Percentiles rank a stretch among this genome's conserved stretches.
phyloP scores from a whole-genome alignment of 2,888 invertebrate genomes.

The Eulithis testata region DNA sequence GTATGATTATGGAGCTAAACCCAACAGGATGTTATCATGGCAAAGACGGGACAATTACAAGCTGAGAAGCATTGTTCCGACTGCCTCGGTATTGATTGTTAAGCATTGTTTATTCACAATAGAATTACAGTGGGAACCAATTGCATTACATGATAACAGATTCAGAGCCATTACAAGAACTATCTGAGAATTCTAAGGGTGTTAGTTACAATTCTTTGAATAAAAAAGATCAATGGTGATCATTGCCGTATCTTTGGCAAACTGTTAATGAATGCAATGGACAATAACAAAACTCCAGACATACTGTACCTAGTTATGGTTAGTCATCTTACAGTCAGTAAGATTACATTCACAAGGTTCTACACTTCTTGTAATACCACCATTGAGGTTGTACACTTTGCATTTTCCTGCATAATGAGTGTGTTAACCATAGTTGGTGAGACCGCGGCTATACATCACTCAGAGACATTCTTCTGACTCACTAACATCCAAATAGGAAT shows the following conservation, averaged over 20 bases:
- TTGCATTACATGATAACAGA: conserved; percentile 21
- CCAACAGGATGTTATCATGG: conserved; percentile 23
- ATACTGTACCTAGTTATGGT: neutral
- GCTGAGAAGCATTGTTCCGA: conserved; percentile 28
- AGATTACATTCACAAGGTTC: conserved; percentile 20
- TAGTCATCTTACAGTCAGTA: neutral
- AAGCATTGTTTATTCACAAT: conserved; percentile 18
- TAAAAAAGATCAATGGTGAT: no score
- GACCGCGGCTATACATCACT: conserved; percentile 39
- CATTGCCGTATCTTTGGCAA: no score
- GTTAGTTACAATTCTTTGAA: no score
- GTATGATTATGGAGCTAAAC: neutral
- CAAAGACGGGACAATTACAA: conserved; percentile 14
- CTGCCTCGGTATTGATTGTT: conserved; percentile 20
- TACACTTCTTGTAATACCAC: conserved; percentile 31
- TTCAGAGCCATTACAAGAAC: neutral
- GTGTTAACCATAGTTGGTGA: conserved; percentile 40
- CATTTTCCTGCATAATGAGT: conserved; percentile 38
- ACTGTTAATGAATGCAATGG: no score
- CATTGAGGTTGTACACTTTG: conserved; percentile 33
- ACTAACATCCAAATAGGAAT: conserved; percentile 46
- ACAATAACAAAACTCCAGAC: no score
- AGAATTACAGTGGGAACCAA: conserved; percentile 25
- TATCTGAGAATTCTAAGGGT: no score
- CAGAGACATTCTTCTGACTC: conserved; percentile 45